Percentiles rank a stretch among this genome's conserved stretches.
phyloP scores from a whole-genome alignment of 1,140 invertebrate genomes.

The Conus betulinus region DNA sequence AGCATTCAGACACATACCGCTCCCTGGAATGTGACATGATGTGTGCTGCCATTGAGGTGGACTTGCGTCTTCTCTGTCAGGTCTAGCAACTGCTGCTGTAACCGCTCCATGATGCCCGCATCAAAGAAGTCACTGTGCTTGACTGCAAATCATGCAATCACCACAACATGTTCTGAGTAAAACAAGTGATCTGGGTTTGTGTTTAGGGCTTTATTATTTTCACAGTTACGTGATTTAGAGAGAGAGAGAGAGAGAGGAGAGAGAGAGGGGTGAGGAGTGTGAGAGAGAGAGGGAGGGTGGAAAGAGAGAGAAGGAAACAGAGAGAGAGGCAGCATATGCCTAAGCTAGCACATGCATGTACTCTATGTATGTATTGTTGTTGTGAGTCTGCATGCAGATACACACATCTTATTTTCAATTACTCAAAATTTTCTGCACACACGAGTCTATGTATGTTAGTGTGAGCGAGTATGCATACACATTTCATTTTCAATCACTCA shows the following conservation, averaged over 20 bases:
- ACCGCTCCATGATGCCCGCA: conserved; percentile 88
- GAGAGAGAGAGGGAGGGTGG: not conserved
- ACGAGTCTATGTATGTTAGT: conserved; percentile 10
- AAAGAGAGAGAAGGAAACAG: conserved; percentile 3
- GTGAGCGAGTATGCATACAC: not conserved
- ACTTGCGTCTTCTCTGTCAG: conserved; percentile 80
- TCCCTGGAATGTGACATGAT: conserved; percentile 81
- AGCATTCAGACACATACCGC: conserved; percentile 76
- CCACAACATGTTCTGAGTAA: too few relatives aligned
- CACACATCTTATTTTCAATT: too few relatives aligned
- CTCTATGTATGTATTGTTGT: not conserved
- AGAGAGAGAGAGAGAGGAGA: not conserved
- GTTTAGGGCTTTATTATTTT: too few relatives aligned
- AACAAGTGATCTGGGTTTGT: too few relatives aligned
- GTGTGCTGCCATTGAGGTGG: conserved; percentile 78
- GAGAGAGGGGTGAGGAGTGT: not conserved
- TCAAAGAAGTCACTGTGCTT: conserved; percentile 85
- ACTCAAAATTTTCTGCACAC: not conserved
- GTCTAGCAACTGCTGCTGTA: conserved; percentile 81
- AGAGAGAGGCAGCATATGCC: not conserved
- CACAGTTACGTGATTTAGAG: not conserved
- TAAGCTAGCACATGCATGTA: not conserved
- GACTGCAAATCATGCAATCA: conserved; percentile 36
- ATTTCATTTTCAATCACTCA: too few relatives aligned
- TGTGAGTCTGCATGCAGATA: not conserved